Conservation (phyloP, 2,888 invertebrate species). For the Gari tellinella region DNA sequence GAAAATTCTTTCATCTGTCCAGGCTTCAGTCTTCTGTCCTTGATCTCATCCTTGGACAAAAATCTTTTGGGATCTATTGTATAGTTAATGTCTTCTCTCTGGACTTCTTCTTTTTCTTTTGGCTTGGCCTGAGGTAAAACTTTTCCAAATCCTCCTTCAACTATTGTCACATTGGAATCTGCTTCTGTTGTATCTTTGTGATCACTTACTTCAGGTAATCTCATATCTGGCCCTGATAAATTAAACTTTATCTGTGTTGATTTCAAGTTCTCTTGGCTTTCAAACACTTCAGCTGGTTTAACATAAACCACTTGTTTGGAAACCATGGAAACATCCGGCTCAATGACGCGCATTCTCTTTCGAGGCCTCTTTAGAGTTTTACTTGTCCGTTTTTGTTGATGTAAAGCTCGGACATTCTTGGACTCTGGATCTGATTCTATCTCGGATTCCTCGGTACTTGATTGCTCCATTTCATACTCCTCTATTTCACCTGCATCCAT, state of each 20-base stretch:
- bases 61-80: conserved; percentile 61
- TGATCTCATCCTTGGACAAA: conserved; percentile 85
- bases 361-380: conserved; percentile 37
- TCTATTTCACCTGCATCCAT: conserved; percentile 48
- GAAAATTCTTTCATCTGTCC: conserved; percentile 87
- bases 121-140: conserved; percentile 69
- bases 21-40: conserved; percentile 80
- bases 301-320: conserved; percentile 31
- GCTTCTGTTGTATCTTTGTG: neutral
- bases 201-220: neutral
- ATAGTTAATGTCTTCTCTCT: conserved; percentile 71
- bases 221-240: conserved; percentile 24
- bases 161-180: conserved; percentile 5
- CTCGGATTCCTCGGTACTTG: conserved; percentile 87
- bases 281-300: conserved; percentile 78
- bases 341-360: conserved; percentile 86
- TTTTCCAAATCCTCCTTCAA: conserved; percentile 79
- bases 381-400: neutral
- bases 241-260: conserved; percentile 45
- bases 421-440: conserved; percentile 88
- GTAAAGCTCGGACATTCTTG: neutral
- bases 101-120: conserved; percentile 57
- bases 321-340: conserved; percentile 51
- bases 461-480: conserved; percentile 69
- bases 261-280: conserved; percentile 80